A percentile compares a stretch with the other conserved stretches of the same genome.
These are phyloP conservation scores for Cylindroiulus punctatus DNA, from an alignment of 2,888 invertebrate species.

Conservation along the genomic window DNA sequence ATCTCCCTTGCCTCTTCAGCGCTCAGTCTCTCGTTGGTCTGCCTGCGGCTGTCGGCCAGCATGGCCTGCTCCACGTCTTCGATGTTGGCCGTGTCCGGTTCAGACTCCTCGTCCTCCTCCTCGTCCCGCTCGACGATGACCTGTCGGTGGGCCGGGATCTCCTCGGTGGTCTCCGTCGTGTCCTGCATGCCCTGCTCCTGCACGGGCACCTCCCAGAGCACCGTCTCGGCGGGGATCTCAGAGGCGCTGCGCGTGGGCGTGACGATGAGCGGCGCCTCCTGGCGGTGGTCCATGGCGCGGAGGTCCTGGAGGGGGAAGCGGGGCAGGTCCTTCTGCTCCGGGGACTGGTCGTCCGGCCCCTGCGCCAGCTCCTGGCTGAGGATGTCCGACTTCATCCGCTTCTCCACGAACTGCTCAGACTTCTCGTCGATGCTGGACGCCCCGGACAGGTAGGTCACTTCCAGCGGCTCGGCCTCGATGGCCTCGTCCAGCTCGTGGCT, in stretches of 20 bases:
- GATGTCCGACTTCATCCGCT: slow-evolving; percentile 57
- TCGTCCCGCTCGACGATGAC: slow-evolving; percentile 58
- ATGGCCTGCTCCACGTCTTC: slow-evolving; percentile 50
- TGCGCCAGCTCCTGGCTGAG: slow-evolving; percentile 55
- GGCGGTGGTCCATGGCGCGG: not conserved
- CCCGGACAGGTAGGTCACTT: slow-evolving; percentile 59
- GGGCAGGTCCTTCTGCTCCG: slow-evolving; percentile 57
- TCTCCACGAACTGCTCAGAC: slow-evolving; percentile 56
- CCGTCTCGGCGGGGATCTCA: slow-evolving; percentile 56
- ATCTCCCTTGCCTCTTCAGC: slow-evolving; percentile 69
- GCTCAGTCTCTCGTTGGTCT: slow-evolving; percentile 63
- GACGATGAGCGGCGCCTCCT: not conserved
- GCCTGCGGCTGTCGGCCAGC: slow-evolving; percentile 60
- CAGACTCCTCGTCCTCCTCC: slow-evolving; percentile 59
- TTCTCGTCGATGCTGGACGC: slow-evolving; percentile 51
- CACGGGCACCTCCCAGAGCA: slow-evolving; percentile 59
- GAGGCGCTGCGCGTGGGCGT: slow-evolving; percentile 54
- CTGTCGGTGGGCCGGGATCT: slow-evolving; percentile 57
- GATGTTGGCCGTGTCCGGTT: slow-evolving; percentile 50
- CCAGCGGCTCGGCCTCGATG: slow-evolving; percentile 60
- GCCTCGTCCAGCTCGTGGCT: slow-evolving; percentile 61
- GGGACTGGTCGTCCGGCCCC: slow-evolving; percentile 56
- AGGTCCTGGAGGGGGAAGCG: slow-evolving; percentile 44
- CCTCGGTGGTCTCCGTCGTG: slow-evolving; percentile 59
- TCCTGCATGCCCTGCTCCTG: slow-evolving; percentile 58